Evolutionary conservation across 2,888 invertebrate genomes (phyloP), one percentile per base, ranked within the genome.

Genomic region (Sympetrum striolatum): DNA sequence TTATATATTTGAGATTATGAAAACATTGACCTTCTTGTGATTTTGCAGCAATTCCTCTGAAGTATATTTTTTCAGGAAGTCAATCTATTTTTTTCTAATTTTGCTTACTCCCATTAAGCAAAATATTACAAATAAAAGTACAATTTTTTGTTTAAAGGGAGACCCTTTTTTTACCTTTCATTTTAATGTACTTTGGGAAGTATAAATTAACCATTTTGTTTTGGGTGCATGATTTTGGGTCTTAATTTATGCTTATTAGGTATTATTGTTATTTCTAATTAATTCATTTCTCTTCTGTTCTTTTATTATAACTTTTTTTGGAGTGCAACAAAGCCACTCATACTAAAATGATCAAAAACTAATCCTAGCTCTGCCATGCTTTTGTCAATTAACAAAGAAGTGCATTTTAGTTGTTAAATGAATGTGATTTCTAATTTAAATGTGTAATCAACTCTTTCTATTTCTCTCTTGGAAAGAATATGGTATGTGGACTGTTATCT

Each of bases 311-410:
- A 60, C 91, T n/a, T 64, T 91, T 90, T 79, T 81, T 90, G 81
- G 64, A 80, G 58, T 31, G 10, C 60, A 86, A 60, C 86, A 86
- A 86, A 86, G 86, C 86, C 86, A 86, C 48, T 86, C 86, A 86
- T 64, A 18, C 12, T 31, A 60, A 86, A 60, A 10, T 14, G 22
- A 82, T 35, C 5, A 82, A 15, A 3, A 37, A 37, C 12, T 15
- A 64, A 86, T 10, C 92, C 93, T 92, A 91, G 93, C 92, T 93
- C 93, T 93, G 92, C 93, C 92, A 93, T 92, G 93, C 92, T 91
- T 92, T 93, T 92, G 92, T 93, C 92, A 92, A 92, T 93, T 93
- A 93, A 93, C 92, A 53, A 44, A 10, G 44, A 44, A 53, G 53
- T 53, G 22, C 25, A 39, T 39, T 48, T 25, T 81, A 39, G 39